Evolutionary conservation across 2,113 vertebrate species (phyloP).

Genomic region (Kryptolebias marmoratus): DNA sequence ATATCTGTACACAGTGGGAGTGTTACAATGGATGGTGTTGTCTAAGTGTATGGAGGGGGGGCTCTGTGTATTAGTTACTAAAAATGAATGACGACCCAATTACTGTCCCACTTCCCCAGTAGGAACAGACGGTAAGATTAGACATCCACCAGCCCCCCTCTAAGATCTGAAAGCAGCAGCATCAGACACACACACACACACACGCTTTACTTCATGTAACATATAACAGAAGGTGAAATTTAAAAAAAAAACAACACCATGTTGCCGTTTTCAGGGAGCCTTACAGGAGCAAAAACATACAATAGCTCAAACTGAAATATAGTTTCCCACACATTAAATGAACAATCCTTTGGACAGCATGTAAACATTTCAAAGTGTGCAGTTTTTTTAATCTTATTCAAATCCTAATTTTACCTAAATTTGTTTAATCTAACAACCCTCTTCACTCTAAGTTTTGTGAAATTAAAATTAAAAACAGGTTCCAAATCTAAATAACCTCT

Average conservation of each 20-base stretch:
- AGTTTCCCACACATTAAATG: not conserved
- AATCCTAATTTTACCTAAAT: not conserved
- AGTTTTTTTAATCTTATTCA: not conserved
- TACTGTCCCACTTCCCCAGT: constrained; percentile 69
- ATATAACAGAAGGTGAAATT: constrained; percentile 9
- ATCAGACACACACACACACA: constrained; percentile 5
- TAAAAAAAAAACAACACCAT: constrained; percentile 14
- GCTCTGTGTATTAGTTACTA: constrained; percentile 64
- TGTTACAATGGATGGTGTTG: constrained; percentile 63
- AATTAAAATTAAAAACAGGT: not conserved
- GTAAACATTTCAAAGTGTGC: not conserved
- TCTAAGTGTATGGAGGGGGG: constrained; percentile 46
- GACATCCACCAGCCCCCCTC: constrained; percentile 40
- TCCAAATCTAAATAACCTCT: not conserved
- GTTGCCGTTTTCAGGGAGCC: not conserved
- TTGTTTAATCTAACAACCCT: not conserved
- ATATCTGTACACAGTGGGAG: constrained; percentile 30
- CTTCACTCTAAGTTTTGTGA: not conserved
- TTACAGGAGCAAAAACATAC: constrained; percentile 2
- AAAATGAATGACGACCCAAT: constrained; percentile 78
- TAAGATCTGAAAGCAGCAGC: constrained; percentile 31
- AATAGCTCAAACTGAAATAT: constrained; percentile 5
- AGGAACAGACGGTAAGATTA: constrained; percentile 65
- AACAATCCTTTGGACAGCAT: not conserved
- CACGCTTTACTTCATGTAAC: not conserved